These are phyloP conservation scores for Elaphurus davidianus DNA, from an alignment of 2,113 vertebrate genomes.

Conservation along the genomic window DNA sequence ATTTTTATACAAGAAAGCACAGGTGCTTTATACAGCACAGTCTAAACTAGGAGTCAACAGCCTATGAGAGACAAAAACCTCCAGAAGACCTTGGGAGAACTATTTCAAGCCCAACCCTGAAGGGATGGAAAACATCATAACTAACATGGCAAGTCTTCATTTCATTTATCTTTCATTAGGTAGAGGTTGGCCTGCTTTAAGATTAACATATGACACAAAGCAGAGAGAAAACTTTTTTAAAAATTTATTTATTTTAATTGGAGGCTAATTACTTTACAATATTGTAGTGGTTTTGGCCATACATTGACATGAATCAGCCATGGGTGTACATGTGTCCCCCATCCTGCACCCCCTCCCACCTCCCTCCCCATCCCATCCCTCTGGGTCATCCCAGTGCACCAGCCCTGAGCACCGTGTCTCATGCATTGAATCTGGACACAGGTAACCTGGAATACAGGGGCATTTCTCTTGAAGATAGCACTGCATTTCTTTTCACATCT, in stretches of 20 bases:
- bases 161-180: not conserved
- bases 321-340: too few species aligned
- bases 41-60: not conserved
- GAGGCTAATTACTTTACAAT: too few species aligned
- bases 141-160: not conserved
- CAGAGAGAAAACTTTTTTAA: not conserved
- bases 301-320: too few species aligned
- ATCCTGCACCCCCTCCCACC: too few species aligned
- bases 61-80: not conserved
- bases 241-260: too few species aligned
- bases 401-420: too few species aligned
- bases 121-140: not conserved
- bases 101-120: not conserved
- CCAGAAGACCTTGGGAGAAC: not conserved
- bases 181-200: not conserved
- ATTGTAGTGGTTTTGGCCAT: too few species aligned
- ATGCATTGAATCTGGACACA: not conserved
- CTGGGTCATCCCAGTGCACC: too few species aligned
- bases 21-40: not conserved
- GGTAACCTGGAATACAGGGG: not conserved
- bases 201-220: not conserved
- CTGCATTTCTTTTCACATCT: not conserved
- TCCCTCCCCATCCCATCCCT: too few species aligned
- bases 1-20: constrained; percentile 40
- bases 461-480: not conserved